A percentile compares a stretch with the other conserved stretches of the same genome.
phyloP scores from a whole-genome alignment of 2,797 vertebrate genomes.

The Urocyon cinereoargenteus region DNA sequence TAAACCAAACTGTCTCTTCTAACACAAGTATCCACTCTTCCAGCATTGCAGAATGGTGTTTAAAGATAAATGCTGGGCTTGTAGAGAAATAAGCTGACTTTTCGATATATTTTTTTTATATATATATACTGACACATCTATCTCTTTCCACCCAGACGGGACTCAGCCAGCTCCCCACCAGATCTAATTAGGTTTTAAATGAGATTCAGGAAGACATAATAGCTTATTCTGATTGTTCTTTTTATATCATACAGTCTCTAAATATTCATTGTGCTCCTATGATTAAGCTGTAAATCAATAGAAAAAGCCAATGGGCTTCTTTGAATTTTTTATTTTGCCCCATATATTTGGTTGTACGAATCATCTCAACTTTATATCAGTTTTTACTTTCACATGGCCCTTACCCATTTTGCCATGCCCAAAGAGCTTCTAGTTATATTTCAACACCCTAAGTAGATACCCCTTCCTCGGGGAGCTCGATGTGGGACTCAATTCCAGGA shows the following conservation, averaged over 20 bases:
- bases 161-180: conserved; percentile 86
- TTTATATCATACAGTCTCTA: conserved; percentile 87
- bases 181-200: conserved; percentile 90
- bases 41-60: conserved; percentile 12
- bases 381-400: conserved; percentile 73
- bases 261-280: conserved; percentile 88
- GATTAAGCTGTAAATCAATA: conserved; percentile 87
- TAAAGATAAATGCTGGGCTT: conserved; percentile 61
- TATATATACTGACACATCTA: conserved; percentile 83
- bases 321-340: conserved; percentile 82
- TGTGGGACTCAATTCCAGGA: no score
- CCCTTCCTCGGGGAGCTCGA: background rate
- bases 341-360: conserved; percentile 79
- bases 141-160: conserved; percentile 84
- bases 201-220: conserved; percentile 89
- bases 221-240: conserved; percentile 90
- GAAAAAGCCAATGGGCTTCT: conserved; percentile 81
- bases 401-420: background rate
- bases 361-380: conserved; percentile 77
- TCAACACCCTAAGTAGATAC: conserved; percentile 54
- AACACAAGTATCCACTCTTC: conserved; percentile 37
- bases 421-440: conserved; percentile 26
- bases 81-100: conserved; percentile 57
- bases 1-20: conserved; percentile 40
- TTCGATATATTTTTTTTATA: conserved; percentile 15